Evolutionary conservation across 2,113 vertebrate genomes (phyloP).

Genomic region (Apaloderma vittatum): DNA sequence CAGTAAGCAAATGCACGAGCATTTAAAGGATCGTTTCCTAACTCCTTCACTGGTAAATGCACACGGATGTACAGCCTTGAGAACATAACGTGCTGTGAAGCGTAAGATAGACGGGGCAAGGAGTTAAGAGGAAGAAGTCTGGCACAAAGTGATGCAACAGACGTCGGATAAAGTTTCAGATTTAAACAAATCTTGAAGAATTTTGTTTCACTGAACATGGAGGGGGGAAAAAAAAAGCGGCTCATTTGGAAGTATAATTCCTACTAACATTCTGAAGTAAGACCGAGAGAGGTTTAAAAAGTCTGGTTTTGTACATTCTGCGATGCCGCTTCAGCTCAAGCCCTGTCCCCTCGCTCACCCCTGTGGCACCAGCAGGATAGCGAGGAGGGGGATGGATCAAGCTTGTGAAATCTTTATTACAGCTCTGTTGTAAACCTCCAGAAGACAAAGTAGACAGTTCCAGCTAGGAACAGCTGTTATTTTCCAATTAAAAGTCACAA

Average conservation of each 20-base stretch:
- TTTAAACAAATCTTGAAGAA: neutral
- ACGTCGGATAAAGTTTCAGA: neutral
- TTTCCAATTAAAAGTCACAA: slow-evolving; percentile 76
- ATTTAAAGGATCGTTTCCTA: neutral
- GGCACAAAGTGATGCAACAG: neutral
- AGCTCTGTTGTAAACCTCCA: slow-evolving; percentile 1
- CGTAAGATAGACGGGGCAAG: accelerated
- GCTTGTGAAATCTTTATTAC: slow-evolving; percentile 39
- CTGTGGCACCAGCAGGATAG: accelerated
- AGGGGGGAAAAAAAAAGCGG: neutral
- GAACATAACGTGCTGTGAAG: accelerated
- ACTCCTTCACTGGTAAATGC: neutral
- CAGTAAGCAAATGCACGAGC: neutral
- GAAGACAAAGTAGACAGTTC: slow-evolving; percentile 39
- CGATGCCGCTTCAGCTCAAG: neutral
- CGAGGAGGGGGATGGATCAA: accelerated
- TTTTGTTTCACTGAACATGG: neutral
- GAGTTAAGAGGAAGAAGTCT: neutral
- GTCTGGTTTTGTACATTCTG: neutral
- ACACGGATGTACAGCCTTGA: neutral
- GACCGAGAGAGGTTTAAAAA: neutral
- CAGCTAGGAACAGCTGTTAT: slow-evolving; percentile 73
- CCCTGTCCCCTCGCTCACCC: neutral
- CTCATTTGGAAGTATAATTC: neutral
- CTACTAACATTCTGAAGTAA: neutral